Evolutionary conservation across 2,888 invertebrate species (phyloP).

Genomic region (Lordiphosa andalusiaca): DNA sequence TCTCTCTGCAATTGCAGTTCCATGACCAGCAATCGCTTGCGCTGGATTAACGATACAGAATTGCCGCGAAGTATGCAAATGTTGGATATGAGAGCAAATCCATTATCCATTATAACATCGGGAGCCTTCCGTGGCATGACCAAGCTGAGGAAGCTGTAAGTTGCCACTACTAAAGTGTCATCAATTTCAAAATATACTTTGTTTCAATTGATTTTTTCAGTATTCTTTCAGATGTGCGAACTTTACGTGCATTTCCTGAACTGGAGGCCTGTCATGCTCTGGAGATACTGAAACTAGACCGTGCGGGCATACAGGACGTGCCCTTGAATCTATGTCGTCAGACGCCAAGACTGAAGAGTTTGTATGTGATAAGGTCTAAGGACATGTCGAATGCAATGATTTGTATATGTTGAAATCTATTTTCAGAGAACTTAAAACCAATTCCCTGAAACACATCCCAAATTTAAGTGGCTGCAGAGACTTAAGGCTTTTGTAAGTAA

Average conservation of each 20-base stretch:
- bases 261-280: conserved; percentile 89
- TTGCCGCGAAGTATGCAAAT: conserved; percentile 87
- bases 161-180: not conserved
- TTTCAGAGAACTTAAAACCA: conserved; percentile 90
- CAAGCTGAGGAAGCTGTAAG: conserved; percentile 90
- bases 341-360: conserved; percentile 89
- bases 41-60: conserved; percentile 86
- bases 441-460: conserved; percentile 88
- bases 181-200: not conserved
- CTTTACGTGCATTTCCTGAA: conserved; percentile 89
- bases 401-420: conserved; percentile 35
- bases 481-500: conserved; percentile 90
- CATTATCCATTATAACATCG: conserved; percentile 85
- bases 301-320: conserved; percentile 87
- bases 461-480: conserved; percentile 89
- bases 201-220: conserved; percentile 80
- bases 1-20: conserved; percentile 82
- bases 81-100: conserved; percentile 92
- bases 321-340: conserved; percentile 88
- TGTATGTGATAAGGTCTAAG: conserved; percentile 84
- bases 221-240: conserved; percentile 91
- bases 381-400: not conserved
- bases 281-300: conserved; percentile 90
- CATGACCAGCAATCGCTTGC: conserved; percentile 90
- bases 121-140: conserved; percentile 89